A percentile compares a stretch with the other conserved stretches of the same genome.
These are phyloP conservation scores for Wasmannia auropunctata DNA, from an alignment of 1,140 invertebrate species.

Conservation along the genomic window DNA sequence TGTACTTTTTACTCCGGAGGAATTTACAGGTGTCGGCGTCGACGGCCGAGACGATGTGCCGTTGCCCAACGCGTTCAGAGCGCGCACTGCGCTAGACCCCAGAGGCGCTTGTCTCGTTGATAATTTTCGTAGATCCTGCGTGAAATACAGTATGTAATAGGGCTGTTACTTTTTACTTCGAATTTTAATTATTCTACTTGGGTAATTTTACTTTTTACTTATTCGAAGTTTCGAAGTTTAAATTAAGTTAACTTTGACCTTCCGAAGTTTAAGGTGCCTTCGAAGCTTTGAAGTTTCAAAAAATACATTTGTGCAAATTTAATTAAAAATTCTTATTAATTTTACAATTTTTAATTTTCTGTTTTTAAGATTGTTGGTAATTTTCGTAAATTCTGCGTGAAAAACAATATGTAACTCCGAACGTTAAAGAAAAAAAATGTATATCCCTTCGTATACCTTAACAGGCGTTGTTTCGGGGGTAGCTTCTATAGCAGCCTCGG, in stretches of 20 bases:
- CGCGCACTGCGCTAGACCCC: slow-evolving; percentile 88
- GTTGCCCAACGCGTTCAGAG: slow-evolving; percentile 85
- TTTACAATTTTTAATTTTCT: too few relatives aligned
- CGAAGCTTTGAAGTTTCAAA: too few relatives aligned
- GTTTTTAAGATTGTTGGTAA: slow-evolving; percentile 77
- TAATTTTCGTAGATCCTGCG: slow-evolving; percentile 82
- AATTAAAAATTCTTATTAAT: too few relatives aligned
- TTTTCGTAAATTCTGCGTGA: slow-evolving; percentile 81
- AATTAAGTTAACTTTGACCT: too few relatives aligned
- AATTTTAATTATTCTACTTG: too few relatives aligned
- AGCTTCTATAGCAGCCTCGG: slow-evolving; percentile 94
- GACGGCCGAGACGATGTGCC: slow-evolving; percentile 81
- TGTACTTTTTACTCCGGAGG: slow-evolving; percentile 47
- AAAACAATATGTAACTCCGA: slow-evolving; percentile 64
- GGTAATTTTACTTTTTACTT: too few relatives aligned
- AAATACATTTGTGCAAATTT: too few relatives aligned
- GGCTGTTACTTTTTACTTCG: too few relatives aligned
- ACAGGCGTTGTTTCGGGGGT: slow-evolving; percentile 95
- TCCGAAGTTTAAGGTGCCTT: too few relatives aligned
- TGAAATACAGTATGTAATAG: neutral
- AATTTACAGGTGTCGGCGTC: slow-evolving; percentile 78
- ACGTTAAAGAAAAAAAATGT: too few relatives aligned
- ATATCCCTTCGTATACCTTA: slow-evolving; percentile 86
- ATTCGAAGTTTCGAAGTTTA: too few relatives aligned
- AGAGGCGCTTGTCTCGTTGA: slow-evolving; percentile 82